phyloP scores from a whole-genome alignment of 2,888 invertebrate genomes.

The Meghimatium bilineatum region DNA sequence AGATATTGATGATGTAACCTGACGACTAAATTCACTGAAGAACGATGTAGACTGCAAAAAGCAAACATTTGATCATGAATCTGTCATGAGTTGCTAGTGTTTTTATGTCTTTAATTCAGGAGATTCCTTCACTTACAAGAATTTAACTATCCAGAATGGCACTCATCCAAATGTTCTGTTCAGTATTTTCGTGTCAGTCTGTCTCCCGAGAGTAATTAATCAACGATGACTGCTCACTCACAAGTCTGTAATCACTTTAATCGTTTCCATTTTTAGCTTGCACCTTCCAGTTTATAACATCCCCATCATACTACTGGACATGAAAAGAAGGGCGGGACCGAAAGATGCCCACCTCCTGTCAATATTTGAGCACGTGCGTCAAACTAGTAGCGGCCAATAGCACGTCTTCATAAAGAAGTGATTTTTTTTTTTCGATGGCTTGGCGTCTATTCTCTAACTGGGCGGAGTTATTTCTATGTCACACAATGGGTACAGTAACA shows the following conservation, averaged over 20 bases:
- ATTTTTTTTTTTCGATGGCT: background rate
- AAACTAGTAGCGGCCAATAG: slow-evolving; percentile 21
- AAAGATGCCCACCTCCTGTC: slow-evolving; percentile 6
- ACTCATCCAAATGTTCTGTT: no score
- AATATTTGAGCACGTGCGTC: slow-evolving; percentile 29
- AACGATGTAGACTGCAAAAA: no score
- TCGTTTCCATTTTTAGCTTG: background rate
- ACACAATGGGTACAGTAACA: background rate
- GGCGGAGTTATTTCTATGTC: background rate
- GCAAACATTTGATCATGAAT: no score
- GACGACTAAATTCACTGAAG: no score
- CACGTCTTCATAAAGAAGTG: background rate
- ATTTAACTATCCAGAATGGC: no score
- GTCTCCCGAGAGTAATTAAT: no score
- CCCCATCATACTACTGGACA: background rate
- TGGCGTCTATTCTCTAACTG: slow-evolving; percentile 11
- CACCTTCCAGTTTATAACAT: background rate
- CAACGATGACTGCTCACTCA: background rate
- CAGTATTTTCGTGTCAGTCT: no score
- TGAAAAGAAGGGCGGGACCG: background rate
- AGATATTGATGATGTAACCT: no score
- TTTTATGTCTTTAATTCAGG: no score
- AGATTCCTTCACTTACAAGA: no score
- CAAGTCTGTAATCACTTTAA: background rate
- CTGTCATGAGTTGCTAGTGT: no score